These are phyloP conservation scores for Ceratitis capitata DNA, from an alignment of 1,140 invertebrate species.

Conservation along the genomic window DNA sequence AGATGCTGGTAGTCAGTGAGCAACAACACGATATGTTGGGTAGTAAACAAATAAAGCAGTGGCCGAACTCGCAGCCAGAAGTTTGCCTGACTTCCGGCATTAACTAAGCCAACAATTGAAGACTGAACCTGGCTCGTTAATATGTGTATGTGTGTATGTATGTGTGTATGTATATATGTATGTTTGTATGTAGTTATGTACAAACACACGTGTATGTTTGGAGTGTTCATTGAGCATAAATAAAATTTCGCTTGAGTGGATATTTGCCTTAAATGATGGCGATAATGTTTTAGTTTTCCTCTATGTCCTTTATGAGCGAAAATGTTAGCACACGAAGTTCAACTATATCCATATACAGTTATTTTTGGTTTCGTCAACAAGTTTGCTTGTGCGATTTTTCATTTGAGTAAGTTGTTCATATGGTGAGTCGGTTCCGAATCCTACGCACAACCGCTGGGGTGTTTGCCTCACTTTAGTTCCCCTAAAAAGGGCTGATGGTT, in stretches of 20 bases:
- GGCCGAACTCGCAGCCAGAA: background rate
- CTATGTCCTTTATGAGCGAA: background rate
- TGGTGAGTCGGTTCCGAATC: too few relatives aligned
- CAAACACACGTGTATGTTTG: background rate
- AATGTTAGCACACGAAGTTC: background rate
- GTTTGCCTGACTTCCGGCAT: background rate
- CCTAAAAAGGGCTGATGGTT: too few relatives aligned
- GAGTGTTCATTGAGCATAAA: background rate
- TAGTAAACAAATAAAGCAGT: background rate
- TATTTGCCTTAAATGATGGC: background rate
- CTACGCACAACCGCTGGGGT: too few relatives aligned
- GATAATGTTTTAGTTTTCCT: background rate
- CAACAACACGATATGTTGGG: background rate
- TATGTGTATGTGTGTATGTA: background rate
- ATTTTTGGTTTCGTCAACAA: too few relatives aligned
- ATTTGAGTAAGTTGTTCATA: too few relatives aligned
- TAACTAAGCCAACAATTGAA: background rate
- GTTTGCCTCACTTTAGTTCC: too few relatives aligned
- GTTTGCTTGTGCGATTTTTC: too few relatives aligned
- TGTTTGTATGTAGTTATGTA: too few relatives aligned
- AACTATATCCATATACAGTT: too few relatives aligned
- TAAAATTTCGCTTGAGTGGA: background rate
- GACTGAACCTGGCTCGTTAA: too few relatives aligned
- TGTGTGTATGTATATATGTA: too few relatives aligned
- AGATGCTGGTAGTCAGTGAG: background rate